These are phyloP conservation scores for Galaxias olidus DNA, from an alignment of 2,797 vertebrate species.

Conservation along the genomic window DNA sequence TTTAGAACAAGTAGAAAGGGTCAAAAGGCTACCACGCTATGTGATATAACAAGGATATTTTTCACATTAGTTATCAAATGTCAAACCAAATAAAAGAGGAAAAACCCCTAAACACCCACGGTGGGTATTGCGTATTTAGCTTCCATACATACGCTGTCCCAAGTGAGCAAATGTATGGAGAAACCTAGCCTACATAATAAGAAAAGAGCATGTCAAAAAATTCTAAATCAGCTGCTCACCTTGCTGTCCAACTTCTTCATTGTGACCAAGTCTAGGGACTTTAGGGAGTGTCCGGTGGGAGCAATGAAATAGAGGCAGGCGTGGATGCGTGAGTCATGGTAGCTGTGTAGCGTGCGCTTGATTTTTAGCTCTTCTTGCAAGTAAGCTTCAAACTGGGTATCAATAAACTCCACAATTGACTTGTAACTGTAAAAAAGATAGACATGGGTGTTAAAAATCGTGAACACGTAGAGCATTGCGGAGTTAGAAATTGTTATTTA, in stretches of 20 bases:
- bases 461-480: no score
- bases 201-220: background rate
- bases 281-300: constrained; percentile 96
- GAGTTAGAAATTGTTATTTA: no score
- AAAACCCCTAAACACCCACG: no score
- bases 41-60: no score
- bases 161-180: no score
- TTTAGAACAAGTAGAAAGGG: background rate
- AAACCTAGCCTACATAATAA: no score
- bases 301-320: constrained; percentile 97
- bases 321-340: constrained; percentile 95
- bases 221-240: constrained; percentile 68
- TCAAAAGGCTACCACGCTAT: background rate
- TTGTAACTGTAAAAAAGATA: constrained; percentile 83
- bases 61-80: no score
- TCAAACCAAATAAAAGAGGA: no score
- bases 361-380: constrained; percentile 98
- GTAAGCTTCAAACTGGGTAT: constrained; percentile 95
- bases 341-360: constrained; percentile 91
- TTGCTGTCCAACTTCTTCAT: constrained; percentile 99
- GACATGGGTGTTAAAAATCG: no score
- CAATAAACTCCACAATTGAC: constrained; percentile 96
- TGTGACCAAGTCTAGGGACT: constrained; percentile 96
- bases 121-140: no score
- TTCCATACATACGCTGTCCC: no score